These are phyloP conservation scores for Ictidomys tridecemlineatus DNA, from an alignment of 2,113 vertebrate species.

Conservation along the genomic window DNA sequence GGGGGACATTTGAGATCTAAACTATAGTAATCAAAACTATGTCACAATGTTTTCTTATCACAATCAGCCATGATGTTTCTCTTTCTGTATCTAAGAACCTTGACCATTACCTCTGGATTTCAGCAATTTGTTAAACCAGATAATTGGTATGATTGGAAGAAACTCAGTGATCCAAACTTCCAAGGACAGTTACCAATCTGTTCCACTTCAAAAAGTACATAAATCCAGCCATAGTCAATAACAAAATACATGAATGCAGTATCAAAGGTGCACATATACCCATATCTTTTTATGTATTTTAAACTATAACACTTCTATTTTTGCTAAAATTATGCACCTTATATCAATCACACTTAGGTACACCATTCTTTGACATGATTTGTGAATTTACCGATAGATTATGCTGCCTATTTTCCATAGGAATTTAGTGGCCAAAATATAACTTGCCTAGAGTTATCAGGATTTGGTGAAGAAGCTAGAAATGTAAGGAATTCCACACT, in stretches of 20 bases:
- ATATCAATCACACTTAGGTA: background rate
- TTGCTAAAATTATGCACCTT: background rate
- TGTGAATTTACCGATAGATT: background rate
- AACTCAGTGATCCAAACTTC: background rate
- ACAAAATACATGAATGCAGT: background rate
- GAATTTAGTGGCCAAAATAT: constrained; percentile 20
- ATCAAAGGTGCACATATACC: background rate
- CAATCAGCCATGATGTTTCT: background rate
- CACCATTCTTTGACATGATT: background rate
- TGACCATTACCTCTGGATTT: background rate
- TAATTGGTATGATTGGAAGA: background rate
- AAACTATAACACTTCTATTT: background rate
- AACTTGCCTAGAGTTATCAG: background rate
- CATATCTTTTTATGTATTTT: background rate
- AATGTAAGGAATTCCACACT: background rate
- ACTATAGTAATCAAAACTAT: background rate
- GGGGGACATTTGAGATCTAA: background rate
- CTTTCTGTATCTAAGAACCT: background rate
- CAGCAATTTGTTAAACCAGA: constrained; percentile 6
- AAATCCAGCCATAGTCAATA: background rate
- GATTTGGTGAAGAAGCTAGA: background rate
- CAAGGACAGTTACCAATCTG: background rate
- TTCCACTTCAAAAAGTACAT: background rate
- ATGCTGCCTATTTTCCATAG: background rate
- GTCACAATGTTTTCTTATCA: background rate